Conservation (phyloP, 1,140 invertebrate species). For the Nephila pilipes region DNA sequence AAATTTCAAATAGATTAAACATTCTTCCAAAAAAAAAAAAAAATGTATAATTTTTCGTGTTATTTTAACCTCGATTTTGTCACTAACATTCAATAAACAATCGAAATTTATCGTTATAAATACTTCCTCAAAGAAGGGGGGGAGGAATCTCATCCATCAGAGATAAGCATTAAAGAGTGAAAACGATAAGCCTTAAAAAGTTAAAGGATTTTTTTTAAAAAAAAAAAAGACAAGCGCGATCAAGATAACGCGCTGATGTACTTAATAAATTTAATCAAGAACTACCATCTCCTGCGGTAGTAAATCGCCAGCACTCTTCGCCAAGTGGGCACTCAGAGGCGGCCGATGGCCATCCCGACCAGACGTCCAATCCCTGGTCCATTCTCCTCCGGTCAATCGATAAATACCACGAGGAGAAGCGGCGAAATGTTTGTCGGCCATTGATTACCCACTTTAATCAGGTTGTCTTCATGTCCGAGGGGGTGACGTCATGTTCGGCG, state of each 20-base stretch:
- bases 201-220: too few relatives aligned
- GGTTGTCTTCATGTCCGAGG: constrained; percentile 75
- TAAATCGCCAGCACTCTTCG: constrained; percentile 37
- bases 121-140: too few relatives aligned
- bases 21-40: too few relatives aligned
- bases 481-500: constrained; percentile 73
- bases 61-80: too few relatives aligned
- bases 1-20: too few relatives aligned
- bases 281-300: neutral
- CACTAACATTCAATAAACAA: too few relatives aligned
- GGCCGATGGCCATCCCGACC: constrained; percentile 43
- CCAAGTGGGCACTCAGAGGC: constrained; percentile 40
- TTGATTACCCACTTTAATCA: constrained; percentile 77
- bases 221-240: too few relatives aligned
- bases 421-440: constrained; percentile 76
- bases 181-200: too few relatives aligned
- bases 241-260: neutral
- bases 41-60: too few relatives aligned
- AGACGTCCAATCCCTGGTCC: neutral
- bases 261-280: constrained; percentile 5
- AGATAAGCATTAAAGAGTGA: too few relatives aligned
- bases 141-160: too few relatives aligned
- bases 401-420: constrained; percentile 51
- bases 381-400: constrained; percentile 14
- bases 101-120: too few relatives aligned